These are phyloP conservation scores for Melanotaenia parkinsoni DNA, from an alignment of 2,797 vertebrate genomes.

Conservation along the genomic window DNA sequence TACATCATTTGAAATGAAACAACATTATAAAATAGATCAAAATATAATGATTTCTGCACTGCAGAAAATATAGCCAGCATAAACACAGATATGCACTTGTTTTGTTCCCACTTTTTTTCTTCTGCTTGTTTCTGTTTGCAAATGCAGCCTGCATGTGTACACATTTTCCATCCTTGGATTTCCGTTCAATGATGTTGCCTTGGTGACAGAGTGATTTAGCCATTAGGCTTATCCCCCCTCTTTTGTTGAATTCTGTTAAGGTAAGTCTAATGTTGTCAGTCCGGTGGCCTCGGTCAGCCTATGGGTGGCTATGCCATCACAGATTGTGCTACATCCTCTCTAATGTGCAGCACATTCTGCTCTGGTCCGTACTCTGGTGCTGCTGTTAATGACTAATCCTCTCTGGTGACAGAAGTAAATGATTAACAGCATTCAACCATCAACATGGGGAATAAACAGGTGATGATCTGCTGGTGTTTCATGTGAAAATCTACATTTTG, in stretches of 20 bases:
- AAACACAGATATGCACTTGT: not conserved
- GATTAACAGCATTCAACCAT: slow-evolving; percentile 26
- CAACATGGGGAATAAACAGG: slow-evolving; percentile 4
- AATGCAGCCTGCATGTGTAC: slow-evolving; percentile 11
- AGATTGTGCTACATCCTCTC: not conserved
- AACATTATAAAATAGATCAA: not conserved
- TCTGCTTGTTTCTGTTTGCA: slow-evolving; percentile 22
- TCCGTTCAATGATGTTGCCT: slow-evolving; percentile 59
- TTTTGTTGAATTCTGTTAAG: slow-evolving; percentile 60
- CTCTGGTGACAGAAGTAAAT: slow-evolving; percentile 26
- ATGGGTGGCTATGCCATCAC: slow-evolving; percentile 7
- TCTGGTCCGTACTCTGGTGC: not conserved
- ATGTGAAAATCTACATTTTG: slow-evolving; percentile 3
- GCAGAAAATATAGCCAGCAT: slow-evolving; percentile 6
- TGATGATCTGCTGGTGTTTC: slow-evolving; percentile 6
- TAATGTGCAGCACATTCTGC: slow-evolving; percentile 2
- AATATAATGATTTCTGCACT: slow-evolving; percentile 1
- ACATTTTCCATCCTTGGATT: slow-evolving; percentile 42
- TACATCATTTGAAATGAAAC: not conserved
- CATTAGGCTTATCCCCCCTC: slow-evolving; percentile 46
- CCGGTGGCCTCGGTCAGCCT: slow-evolving; percentile 48
- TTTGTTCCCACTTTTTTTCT: slow-evolving; percentile 14
- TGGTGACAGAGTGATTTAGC: slow-evolving; percentile 62
- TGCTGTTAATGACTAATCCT: slow-evolving; percentile 24
- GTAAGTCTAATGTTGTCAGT: slow-evolving; percentile 45